phyloP scores from a whole-genome alignment of 2,888 invertebrate species.

The Cryptocheilus praepositus region DNA sequence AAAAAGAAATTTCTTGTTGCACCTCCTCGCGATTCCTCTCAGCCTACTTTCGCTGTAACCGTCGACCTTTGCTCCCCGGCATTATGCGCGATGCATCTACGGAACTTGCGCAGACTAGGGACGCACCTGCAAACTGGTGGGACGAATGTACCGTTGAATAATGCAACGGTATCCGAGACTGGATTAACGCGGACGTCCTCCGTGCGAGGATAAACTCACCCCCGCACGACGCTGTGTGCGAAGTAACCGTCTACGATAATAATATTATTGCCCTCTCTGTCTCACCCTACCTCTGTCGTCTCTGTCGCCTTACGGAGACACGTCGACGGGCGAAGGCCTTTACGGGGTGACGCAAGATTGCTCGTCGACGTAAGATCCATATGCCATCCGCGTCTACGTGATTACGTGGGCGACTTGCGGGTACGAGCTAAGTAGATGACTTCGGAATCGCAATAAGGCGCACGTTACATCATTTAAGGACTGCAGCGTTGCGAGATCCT shows the following conservation, averaged over 20 bases:
- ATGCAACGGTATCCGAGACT: constrained; percentile 57
- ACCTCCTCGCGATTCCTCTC: no score
- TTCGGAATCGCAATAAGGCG: background rate
- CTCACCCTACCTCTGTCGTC: no score
- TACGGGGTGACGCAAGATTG: constrained; percentile 21
- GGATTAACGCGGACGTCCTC: constrained; percentile 47
- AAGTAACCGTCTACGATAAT: constrained; percentile 22
- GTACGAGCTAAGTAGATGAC: background rate
- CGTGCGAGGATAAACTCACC: constrained; percentile 32
- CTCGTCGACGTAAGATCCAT: constrained; percentile 15
- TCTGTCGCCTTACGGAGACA: no score
- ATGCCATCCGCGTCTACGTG: constrained; percentile 14
- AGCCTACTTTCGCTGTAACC: background rate
- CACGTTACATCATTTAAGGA: no score
- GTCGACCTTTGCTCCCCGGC: background rate
- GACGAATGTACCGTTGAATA: constrained; percentile 64
- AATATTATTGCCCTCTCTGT: constrained; percentile 31
- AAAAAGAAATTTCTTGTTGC: no score
- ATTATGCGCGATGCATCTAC: constrained; percentile 20
- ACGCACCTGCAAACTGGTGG: constrained; percentile 51
- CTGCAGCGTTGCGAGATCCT: no score
- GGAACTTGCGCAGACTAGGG: constrained; percentile 23
- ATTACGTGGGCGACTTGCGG: constrained; percentile 10
- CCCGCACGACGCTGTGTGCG: constrained; percentile 7
- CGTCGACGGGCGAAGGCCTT: constrained; percentile 4